Conservation (phyloP, 2,797 vertebrate genomes). For the Platalea minor region DNA sequence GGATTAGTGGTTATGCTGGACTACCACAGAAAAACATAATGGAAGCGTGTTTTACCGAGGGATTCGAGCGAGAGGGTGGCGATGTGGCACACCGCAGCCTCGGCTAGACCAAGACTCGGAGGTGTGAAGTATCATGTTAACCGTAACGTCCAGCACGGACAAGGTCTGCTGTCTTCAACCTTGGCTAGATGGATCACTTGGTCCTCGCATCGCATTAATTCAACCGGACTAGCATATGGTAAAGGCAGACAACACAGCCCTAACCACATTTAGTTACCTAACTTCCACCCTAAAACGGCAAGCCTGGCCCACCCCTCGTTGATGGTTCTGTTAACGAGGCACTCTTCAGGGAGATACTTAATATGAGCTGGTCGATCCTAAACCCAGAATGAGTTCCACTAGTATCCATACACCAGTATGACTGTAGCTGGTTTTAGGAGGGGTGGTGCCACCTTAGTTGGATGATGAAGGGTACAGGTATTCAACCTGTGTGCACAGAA, state of each 20-base stretch:
- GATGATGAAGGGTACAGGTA: neutral
- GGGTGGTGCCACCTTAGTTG: too few species aligned
- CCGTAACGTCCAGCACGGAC: rapidly evolving
- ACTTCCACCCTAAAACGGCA: neutral
- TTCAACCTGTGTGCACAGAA: neutral
- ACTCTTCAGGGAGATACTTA: neutral
- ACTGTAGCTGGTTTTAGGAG: neutral
- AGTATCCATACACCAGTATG: too few species aligned
- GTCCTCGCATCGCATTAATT: rapidly evolving
- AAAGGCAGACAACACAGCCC: rapidly evolving
- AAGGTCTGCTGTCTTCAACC: neutral
- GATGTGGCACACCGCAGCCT: neutral
- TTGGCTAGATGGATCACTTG: neutral
- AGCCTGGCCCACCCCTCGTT: neutral
- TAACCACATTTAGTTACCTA: rapidly evolving
- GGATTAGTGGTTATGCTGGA: neutral
- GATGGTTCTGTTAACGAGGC: neutral
- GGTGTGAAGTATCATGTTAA: rapidly evolving
- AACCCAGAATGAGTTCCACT: neutral
- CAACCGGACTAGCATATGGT: rapidly evolving
- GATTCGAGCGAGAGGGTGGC: rapidly evolving
- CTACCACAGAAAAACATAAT: neutral
- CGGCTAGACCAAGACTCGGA: rapidly evolving
- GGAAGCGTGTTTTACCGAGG: neutral
- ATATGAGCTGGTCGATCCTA: neutral